Conservation (phyloP, 2,797 vertebrate genomes). For the Girardinus metallicus region DNA sequence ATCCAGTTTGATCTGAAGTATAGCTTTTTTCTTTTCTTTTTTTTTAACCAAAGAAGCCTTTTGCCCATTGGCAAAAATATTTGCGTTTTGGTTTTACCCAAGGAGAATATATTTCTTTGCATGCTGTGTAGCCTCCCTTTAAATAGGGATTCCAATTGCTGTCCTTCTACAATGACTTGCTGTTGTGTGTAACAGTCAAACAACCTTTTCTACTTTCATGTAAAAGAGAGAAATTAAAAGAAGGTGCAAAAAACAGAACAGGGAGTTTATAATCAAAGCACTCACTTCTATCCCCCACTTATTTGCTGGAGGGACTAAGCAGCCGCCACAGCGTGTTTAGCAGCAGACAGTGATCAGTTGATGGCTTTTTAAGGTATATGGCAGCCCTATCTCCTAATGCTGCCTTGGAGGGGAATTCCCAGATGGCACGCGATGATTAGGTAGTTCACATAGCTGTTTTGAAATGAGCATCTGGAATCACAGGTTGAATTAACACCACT, state of each 20-base stretch:
- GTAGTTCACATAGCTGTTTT: conserved; percentile 81
- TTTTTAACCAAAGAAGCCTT: not conserved
- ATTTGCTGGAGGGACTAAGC: conserved; percentile 58
- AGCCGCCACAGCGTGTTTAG: conserved; percentile 63
- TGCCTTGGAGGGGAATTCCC: conserved; percentile 80
- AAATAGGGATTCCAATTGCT: not conserved
- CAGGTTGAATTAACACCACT: conserved; percentile 81
- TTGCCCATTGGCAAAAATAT: not conserved
- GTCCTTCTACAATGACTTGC: not conserved
- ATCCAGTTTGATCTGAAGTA: not conserved
- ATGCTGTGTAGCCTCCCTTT: not conserved
- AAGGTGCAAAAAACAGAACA: conserved; percentile 79
- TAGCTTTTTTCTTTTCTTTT: not conserved
- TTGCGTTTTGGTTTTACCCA: not conserved
- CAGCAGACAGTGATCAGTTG: conserved; percentile 64
- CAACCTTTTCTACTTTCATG: conserved; percentile 87
- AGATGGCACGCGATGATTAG: conserved; percentile 80
- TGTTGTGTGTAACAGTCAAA: conserved; percentile 65
- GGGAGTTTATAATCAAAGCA: conserved; percentile 81
- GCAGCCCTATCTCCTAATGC: conserved; percentile 63
- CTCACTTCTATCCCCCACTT: conserved; percentile 61
- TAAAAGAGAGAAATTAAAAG: conserved; percentile 84
- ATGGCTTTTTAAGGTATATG: conserved; percentile 71
- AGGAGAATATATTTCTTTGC: not conserved
- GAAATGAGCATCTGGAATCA: conserved; percentile 83